Percentiles rank a stretch among this genome's conserved stretches.
These are phyloP conservation scores for Fragum whitleyi DNA, from an alignment of 2,888 invertebrate genomes.

Conservation along the genomic window DNA sequence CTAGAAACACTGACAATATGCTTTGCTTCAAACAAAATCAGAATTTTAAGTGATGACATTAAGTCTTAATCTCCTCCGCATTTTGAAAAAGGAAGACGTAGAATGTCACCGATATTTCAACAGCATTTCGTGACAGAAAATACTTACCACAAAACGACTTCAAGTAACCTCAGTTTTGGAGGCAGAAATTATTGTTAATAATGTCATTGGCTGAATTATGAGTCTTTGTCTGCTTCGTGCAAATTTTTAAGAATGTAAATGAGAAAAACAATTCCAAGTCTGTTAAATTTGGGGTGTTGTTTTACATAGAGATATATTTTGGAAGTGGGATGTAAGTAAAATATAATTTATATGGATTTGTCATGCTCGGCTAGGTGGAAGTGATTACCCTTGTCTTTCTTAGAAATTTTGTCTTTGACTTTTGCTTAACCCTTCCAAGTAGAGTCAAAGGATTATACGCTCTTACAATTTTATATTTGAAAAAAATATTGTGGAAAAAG, in stretches of 20 bases:
- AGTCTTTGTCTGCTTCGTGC: background rate
- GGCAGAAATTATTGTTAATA: constrained; percentile 12
- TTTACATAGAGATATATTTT: constrained; percentile 26
- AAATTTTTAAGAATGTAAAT: constrained; percentile 19
- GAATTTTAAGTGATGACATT: too few relatives aligned
- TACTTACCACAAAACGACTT: constrained; percentile 7
- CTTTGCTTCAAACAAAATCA: too few relatives aligned
- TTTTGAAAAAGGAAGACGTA: too few relatives aligned
- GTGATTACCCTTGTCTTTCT: background rate
- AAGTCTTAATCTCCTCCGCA: too few relatives aligned
- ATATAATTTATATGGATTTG: constrained; percentile 29
- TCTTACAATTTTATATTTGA: too few relatives aligned
- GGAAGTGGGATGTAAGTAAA: constrained; percentile 18
- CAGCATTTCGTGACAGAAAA: constrained; percentile 7
- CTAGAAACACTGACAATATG: too few relatives aligned
- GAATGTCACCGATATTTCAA: too few relatives aligned
- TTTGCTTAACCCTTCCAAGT: background rate
- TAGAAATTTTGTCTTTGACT: background rate
- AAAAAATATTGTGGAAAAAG: too few relatives aligned
- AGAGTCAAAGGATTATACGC: too few relatives aligned
- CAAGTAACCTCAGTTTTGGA: background rate
- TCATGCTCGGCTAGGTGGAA: constrained; percentile 9
- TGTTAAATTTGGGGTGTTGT: constrained; percentile 28
- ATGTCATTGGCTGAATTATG: constrained; percentile 23
- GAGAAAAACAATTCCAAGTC: constrained; percentile 25